Evolutionary conservation across 2,888 invertebrate genomes (phyloP), one percentile per base, ranked within the genome.

Genomic region (Leptinotarsa juncta): DNA sequence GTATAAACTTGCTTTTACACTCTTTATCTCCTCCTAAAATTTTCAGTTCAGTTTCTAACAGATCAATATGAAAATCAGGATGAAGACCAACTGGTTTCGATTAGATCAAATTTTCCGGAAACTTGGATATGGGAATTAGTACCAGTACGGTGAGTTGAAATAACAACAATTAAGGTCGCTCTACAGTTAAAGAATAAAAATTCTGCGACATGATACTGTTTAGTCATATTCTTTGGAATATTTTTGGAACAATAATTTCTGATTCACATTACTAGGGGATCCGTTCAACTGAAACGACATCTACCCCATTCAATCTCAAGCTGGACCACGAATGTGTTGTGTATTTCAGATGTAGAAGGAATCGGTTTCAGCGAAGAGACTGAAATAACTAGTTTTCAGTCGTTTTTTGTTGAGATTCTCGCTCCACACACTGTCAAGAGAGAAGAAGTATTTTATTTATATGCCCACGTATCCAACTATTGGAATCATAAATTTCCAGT

Each of bases 331-430:
- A 90, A 90, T 71, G 89, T 90, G 3, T 83, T 91, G 42, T 92
- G 92, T 83, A 86, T 91, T 53, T 90, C 91, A 76, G 86, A 87
- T 62, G 82, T 75, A 15, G 82, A 84, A n/a, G 88, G 88, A 3
- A 77, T 87, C n/a, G 87, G 87, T 16, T 77, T 87, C 62, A 83
- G 83, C 60, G 69, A 78, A 67, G 80, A 81, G 67, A 81, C 75
- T 20, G 84, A 88, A 78, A 81, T 88, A 42, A 85, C 89, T 1
- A 90, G 90, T 26, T 94, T 94, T 86, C 93, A 94, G 73, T 93
- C 94, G 7, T 94, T 95, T 87, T 95, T 95, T 87, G 89, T 94
- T 32, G 93, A 94, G 80, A 91, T 94, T 50, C 90, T 92, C 73
- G 87, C 92, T 20, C 94, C 95, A 0, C 91, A 91, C 75, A 91